Percentiles rank a stretch among this genome's conserved stretches.
Evolutionary conservation across 23 tunicate species (phyloP).

Genomic region (Halocynthia aurantium): DNA sequence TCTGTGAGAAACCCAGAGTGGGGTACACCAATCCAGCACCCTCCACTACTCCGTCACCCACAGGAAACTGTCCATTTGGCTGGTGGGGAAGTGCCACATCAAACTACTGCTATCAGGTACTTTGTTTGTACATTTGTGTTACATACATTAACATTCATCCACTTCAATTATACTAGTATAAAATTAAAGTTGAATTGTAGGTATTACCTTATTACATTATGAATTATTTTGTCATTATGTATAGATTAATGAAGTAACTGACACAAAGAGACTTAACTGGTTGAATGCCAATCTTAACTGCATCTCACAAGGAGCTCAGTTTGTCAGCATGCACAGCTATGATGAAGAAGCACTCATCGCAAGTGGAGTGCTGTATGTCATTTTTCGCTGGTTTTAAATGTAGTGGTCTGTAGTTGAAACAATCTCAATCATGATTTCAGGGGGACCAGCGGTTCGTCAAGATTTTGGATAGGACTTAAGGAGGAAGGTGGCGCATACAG

Average conservation of each 20-base stretch:
- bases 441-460: slow-evolving; percentile 20
- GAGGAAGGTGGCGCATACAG: slow-evolving; percentile 35
- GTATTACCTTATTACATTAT: background rate
- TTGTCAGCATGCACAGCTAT: slow-evolving; percentile 67
- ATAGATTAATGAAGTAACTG: slow-evolving; percentile 45
- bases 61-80: slow-evolving; percentile 66
- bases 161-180: too few species aligned
- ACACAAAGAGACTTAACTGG: slow-evolving; percentile 36
- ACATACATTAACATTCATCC: too few species aligned
- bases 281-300: slow-evolving; percentile 53
- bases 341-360: slow-evolving; percentile 60
- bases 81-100: slow-evolving; percentile 46
- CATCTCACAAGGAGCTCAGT: slow-evolving; percentile 58
- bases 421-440: background rate
- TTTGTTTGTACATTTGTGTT: too few species aligned
- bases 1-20: slow-evolving; percentile 65
- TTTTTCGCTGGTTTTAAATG: background rate
- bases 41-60: slow-evolving; percentile 63
- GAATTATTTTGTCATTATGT: background rate
- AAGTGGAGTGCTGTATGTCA: slow-evolving; percentile 28
- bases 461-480: slow-evolving; percentile 84
- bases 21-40: slow-evolving; percentile 58
- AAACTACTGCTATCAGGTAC: slow-evolving; percentile 72
- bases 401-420: background rate
- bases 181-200: too few species aligned